phyloP scores from a whole-genome alignment of 1,140 invertebrate species.

The Geopemphigus sp. region DNA sequence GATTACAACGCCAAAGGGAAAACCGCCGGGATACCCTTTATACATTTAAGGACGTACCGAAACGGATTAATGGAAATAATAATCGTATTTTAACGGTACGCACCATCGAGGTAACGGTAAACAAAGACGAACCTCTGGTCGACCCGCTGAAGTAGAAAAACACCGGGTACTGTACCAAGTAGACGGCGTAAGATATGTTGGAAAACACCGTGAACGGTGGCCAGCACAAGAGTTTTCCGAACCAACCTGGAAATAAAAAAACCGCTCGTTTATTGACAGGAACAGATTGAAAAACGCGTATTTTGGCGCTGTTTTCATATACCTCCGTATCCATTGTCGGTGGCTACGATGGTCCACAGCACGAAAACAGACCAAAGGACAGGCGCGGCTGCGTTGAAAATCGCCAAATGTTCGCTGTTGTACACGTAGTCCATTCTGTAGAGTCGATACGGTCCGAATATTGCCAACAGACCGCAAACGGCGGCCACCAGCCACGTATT shows the following conservation, averaged over 20 bases:
- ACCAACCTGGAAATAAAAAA: slow-evolving; percentile 58
- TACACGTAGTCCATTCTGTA: slow-evolving; percentile 64
- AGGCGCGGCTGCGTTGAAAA: slow-evolving; percentile 66
- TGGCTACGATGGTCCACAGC: slow-evolving; percentile 66
- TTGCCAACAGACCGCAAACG: slow-evolving; percentile 59
- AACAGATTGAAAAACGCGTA: no score
- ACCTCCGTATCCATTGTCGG: slow-evolving; percentile 63
- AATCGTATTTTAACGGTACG: slow-evolving; percentile 51
- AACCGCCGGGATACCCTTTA: no score
- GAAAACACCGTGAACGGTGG: slow-evolving; percentile 68
- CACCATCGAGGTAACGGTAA: slow-evolving; percentile 60
- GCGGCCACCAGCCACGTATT: slow-evolving; percentile 59
- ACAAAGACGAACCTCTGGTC: slow-evolving; percentile 60
- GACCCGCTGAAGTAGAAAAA: slow-evolving; percentile 65
- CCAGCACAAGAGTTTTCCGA: slow-evolving; percentile 66
- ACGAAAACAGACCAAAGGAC: slow-evolving; percentile 63
- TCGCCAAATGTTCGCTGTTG: slow-evolving; percentile 62
- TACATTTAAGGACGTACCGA: no score
- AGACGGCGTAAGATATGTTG: slow-evolving; percentile 66
- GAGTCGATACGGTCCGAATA: slow-evolving; percentile 63
- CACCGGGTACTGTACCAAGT: slow-evolving; percentile 69
- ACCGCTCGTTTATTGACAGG: no score
- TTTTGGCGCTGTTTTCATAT: neutral
- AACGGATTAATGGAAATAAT: no score
- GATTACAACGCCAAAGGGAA: no score